These are phyloP conservation scores for Porphyrio hochstetteri DNA, from an alignment of 2,113 vertebrate species.

Conservation along the genomic window DNA sequence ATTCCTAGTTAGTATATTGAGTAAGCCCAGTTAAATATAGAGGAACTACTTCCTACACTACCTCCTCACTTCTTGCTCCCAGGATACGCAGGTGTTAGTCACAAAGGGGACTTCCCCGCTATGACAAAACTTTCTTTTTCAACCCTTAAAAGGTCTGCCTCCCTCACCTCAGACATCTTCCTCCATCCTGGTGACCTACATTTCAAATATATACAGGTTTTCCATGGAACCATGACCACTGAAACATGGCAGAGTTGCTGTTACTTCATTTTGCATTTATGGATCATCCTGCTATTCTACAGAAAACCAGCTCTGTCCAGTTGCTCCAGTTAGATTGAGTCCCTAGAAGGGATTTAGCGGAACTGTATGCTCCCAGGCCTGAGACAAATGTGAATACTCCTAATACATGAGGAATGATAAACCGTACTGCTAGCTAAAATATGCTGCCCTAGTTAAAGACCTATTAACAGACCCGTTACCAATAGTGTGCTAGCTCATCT, in stretches of 20 bases:
- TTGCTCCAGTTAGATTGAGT: background rate
- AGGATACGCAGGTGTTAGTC: background rate
- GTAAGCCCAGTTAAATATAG: background rate
- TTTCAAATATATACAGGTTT: background rate
- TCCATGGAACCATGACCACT: background rate
- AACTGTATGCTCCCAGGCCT: background rate
- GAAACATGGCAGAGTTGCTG: background rate
- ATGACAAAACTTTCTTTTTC: background rate
- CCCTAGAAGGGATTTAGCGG: background rate
- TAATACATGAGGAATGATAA: background rate
- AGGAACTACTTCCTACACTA: background rate
- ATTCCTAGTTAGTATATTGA: background rate
- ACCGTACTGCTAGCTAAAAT: background rate
- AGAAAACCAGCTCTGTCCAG: background rate
- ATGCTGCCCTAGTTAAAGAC: background rate
- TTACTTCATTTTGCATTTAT: background rate
- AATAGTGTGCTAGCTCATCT: background rate
- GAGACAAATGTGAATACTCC: background rate
- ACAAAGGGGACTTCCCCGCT: background rate
- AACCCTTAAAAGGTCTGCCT: background rate
- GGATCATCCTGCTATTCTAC: background rate
- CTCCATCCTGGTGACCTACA: background rate
- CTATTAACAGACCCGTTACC: background rate
- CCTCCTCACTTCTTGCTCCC: background rate
- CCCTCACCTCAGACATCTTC: background rate